These are phyloP conservation scores for Pyrocoelia pectoralis DNA, from an alignment of 2,888 invertebrate genomes.

Conservation along the genomic window DNA sequence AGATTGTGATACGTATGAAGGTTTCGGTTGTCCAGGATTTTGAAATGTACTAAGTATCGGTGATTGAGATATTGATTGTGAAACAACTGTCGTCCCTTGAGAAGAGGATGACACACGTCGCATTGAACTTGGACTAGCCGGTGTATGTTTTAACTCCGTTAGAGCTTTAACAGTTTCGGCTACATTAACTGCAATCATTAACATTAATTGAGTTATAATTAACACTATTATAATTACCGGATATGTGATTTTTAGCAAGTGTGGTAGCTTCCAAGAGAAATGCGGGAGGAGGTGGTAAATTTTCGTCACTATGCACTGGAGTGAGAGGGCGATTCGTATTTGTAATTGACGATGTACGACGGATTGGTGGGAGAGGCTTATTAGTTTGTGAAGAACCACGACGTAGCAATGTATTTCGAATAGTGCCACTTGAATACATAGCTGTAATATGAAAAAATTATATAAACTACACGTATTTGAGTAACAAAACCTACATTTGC, in stretches of 20 bases:
- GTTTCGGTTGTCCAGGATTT: constrained; percentile 48
- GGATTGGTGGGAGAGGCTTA: constrained; percentile 84
- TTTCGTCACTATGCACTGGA: constrained; percentile 61
- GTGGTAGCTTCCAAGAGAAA: constrained; percentile 69
- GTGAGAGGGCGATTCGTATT: constrained; percentile 53
- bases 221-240: constrained; percentile 22
- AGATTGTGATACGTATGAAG: constrained; percentile 57
- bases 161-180: constrained; percentile 88
- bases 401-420: constrained; percentile 62
- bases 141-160: constrained; percentile 85
- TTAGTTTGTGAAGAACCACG: constrained; percentile 67
- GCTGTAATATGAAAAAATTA: too few relatives aligned
- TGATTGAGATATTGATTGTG: constrained; percentile 37
- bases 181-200: constrained; percentile 67
- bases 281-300: constrained; percentile 79
- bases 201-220: background rate
- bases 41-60: constrained; percentile 58
- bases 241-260: constrained; percentile 18
- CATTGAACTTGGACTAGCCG: constrained; percentile 82
- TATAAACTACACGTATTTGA: too few relatives aligned
- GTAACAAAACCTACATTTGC: too few relatives aligned
- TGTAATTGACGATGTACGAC: constrained; percentile 77
- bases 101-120: constrained; percentile 62
- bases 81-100: constrained; percentile 48
- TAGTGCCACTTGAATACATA: constrained; percentile 52